A percentile compares a stretch with the other conserved stretches of the same genome.
These are phyloP conservation scores for Papilio gigon DNA, from an alignment of 2,888 invertebrate genomes.

Conservation along the genomic window DNA sequence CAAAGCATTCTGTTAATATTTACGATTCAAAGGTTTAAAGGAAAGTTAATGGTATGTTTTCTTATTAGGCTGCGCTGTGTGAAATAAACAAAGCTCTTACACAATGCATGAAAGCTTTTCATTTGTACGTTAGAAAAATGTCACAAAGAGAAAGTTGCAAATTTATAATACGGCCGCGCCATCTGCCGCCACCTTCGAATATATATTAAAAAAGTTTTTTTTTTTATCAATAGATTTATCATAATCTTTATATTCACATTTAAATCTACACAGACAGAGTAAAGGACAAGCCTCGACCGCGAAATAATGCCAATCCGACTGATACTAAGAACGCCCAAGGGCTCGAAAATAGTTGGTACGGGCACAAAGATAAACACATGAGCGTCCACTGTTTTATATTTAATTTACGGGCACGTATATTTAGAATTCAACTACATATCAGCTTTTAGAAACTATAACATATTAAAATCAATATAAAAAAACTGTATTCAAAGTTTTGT, in stretches of 20 bases:
- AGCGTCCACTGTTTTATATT: no score
- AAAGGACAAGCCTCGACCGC: no score
- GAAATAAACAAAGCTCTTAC: slow-evolving; percentile 5
- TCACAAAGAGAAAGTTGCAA: slow-evolving; percentile 16
- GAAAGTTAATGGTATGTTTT: not conserved
- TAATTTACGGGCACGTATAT: no score
- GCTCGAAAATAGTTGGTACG: no score
- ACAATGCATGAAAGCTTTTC: slow-evolving; percentile 17
- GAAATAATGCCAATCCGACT: no score
- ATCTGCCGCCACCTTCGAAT: slow-evolving; percentile 21
- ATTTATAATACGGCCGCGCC: not conserved
- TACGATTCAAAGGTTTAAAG: slow-evolving; percentile 6
- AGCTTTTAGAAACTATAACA: no score
- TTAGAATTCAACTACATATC: no score
- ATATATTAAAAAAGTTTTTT: slow-evolving; percentile 19
- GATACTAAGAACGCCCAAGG: no score
- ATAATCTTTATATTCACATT: not conserved
- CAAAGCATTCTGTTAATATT: not conserved
- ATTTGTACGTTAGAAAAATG: slow-evolving; percentile 10
- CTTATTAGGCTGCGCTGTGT: not conserved
- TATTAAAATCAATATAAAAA: no score
- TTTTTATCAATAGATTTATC: not conserved
- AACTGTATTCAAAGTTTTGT: no score
- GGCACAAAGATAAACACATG: no score
- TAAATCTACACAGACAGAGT: no score